These are phyloP conservation scores for Lycaena phlaeas DNA, from an alignment of 2,888 invertebrate species.

Conservation along the genomic window DNA sequence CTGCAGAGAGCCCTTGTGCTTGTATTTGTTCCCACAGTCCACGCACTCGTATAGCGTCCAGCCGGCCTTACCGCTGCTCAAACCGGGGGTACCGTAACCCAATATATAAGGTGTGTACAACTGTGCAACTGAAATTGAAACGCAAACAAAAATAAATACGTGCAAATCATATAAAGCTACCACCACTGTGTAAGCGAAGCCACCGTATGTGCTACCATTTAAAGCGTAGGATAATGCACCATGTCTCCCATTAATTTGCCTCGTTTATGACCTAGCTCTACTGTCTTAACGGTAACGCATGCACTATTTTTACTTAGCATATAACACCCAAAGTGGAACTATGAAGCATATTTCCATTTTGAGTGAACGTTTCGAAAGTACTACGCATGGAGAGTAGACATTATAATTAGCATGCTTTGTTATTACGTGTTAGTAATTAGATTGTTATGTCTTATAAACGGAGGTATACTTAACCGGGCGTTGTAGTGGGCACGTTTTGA, in stretches of 20 bases:
- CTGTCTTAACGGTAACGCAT: conserved; percentile 24
- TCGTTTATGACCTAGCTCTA: conserved; percentile 22
- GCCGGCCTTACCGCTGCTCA: conserved; percentile 56
- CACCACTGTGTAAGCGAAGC: conserved; percentile 63
- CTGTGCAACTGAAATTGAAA: conserved; percentile 72
- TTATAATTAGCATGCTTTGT: conserved; percentile 22
- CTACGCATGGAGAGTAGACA: conserved; percentile 18
- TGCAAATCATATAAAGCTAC: conserved; percentile 54
- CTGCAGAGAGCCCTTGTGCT: conserved; percentile 83
- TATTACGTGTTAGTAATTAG: conserved; percentile 13
- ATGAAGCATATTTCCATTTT: conserved; percentile 13
- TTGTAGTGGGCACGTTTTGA: too few relatives aligned
- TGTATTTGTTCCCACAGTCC: conserved; percentile 87
- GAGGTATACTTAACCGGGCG: conserved; percentile 9
- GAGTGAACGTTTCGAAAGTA: conserved; percentile 21
- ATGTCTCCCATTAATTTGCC: conserved; percentile 72
- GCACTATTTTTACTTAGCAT: conserved; percentile 24
- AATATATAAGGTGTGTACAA: conserved; percentile 71
- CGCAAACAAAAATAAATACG: conserved; percentile 68
- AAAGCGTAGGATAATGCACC: conserved; percentile 68
- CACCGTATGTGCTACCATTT: conserved; percentile 52
- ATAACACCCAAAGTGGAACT: conserved; percentile 14
- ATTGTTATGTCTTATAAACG: conserved; percentile 10
- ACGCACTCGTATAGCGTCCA: conserved; percentile 76
- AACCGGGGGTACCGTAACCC: conserved; percentile 62